Conservation (phyloP, 1,140 invertebrate species). For the Triops longicaudatus region DNA sequence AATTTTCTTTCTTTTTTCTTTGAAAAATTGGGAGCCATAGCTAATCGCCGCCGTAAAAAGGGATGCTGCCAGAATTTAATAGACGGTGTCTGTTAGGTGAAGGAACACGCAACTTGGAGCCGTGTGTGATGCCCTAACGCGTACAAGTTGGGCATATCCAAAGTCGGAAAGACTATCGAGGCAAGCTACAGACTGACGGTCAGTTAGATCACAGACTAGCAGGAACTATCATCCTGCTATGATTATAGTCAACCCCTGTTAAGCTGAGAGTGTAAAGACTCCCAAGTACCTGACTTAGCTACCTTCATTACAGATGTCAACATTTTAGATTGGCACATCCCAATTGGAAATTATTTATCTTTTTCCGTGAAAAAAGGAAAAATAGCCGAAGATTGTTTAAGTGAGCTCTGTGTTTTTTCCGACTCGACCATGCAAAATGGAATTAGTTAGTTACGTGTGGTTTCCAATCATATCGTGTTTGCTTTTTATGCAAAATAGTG, state of each 20-base stretch:
- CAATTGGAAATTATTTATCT: background rate
- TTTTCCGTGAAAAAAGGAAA: background rate
- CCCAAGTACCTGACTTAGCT: no score
- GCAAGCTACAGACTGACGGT: background rate
- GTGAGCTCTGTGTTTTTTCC: background rate
- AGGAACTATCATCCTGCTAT: background rate
- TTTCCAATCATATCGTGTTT: slow-evolving; percentile 12
- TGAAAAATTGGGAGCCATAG: slow-evolving; percentile 5
- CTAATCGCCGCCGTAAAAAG: slow-evolving; percentile 11
- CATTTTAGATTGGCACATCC: background rate
- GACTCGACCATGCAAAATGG: slow-evolving; percentile 8
- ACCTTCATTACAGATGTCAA: no score
- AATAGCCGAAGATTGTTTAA: background rate
- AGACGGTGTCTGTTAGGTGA: background rate
- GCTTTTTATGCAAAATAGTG: background rate
- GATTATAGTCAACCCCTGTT: background rate
- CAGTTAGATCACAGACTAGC: slow-evolving; percentile 11
- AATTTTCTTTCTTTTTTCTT: background rate
- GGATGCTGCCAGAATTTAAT: slow-evolving; percentile 2
- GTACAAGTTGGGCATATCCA: background rate
- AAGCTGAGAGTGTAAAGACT: background rate
- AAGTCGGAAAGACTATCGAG: background rate
- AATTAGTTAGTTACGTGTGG: background rate
- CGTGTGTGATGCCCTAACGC: background rate
- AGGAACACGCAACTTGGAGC: slow-evolving; percentile 8